A percentile compares a stretch with the other conserved stretches of the same genome.
phyloP scores from a whole-genome alignment of 1,140 invertebrate genomes.

The Zaprionus tsacasi region DNA sequence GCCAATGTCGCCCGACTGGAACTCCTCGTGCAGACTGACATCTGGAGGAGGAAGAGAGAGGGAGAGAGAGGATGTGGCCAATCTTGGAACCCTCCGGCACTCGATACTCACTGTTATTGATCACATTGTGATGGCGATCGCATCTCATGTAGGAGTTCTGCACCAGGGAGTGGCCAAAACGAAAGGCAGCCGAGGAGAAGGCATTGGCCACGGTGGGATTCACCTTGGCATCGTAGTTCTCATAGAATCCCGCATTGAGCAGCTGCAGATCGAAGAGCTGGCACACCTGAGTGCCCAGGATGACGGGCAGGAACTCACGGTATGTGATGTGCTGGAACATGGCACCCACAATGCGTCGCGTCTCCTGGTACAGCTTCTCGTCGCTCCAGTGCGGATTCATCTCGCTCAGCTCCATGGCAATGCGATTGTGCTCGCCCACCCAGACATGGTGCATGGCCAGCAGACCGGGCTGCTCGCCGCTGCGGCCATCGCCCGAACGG shows the following conservation, averaged over 20 bases:
- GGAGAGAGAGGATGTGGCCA: too few species aligned
- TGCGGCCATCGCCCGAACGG: slow-evolving; percentile 91
- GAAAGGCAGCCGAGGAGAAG: slow-evolving; percentile 97
- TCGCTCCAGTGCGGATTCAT: slow-evolving; percentile 95
- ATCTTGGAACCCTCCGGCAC: too few species aligned
- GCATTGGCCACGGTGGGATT: slow-evolving; percentile 95
- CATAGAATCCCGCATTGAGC: slow-evolving; percentile 87
- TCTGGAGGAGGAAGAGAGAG: slow-evolving; percentile 85
- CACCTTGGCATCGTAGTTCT: slow-evolving; percentile 91
- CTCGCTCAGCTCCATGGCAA: slow-evolving; percentile 90
- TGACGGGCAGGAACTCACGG: slow-evolving; percentile 93
- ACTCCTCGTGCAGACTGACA: slow-evolving; percentile 91
- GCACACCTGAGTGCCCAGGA: slow-evolving; percentile 91
- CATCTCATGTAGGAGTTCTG: slow-evolving; percentile 90
- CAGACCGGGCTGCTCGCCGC: slow-evolving; percentile 94
- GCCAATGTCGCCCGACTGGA: slow-evolving; percentile 87
- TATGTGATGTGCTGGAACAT: slow-evolving; percentile 95
- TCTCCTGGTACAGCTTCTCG: slow-evolving; percentile 94
- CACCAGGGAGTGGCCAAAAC: slow-evolving; percentile 97
- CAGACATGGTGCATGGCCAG: slow-evolving; percentile 94
- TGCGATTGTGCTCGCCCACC: slow-evolving; percentile 95
- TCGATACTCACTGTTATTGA: slow-evolving; percentile 87
- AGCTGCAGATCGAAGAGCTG: slow-evolving; percentile 89
- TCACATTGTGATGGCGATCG: slow-evolving; percentile 87
- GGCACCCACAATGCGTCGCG: slow-evolving; percentile 92